Base-by-base conservation (phyloP, 1,140 invertebrate genomes). In the Caerostris darwini region DNA sequence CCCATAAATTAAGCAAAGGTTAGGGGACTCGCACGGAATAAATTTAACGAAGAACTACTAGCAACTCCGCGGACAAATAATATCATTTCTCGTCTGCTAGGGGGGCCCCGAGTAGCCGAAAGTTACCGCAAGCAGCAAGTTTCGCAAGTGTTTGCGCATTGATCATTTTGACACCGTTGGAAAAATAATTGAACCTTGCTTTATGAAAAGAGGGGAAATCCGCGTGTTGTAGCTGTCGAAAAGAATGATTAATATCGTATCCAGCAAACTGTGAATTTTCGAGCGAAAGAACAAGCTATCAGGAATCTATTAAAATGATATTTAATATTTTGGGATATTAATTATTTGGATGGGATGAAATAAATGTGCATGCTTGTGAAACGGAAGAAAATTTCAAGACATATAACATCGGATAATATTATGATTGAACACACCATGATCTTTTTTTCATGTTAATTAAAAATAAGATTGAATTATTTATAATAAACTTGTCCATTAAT, bases 101-200 rank as follows among this genome's bases (percentile, higher is more conserved):
- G 12, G 61, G 61, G 17, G 17, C 61, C 17, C 12, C 8, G 61
- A 64, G 17, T 10, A 12, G 71, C 3, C 71, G 53, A 77, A 77
- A 77, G 71, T 77, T 77, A 77, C 19, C 8, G 34, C 71, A 50
- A 34, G 34, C 34, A 53, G 19, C 59, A 64, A 10, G 64, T 64
- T 88, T 85, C 19, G n/a, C 2, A 19, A 3, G 19, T 3, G n/a
- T 7, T n/a, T 7, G 14, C 7, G 2, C 59, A 88, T 88, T 34
- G 53, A 88, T 88, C 86, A 88, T 88, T 61, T 53, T 88, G 86
- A 64, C 86, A 88, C 86, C 54, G 8, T 19, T 8, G n/a, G 54
- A 64, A 34, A 88, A 88, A 88, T 88, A 88, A 88, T 64, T 64
- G 59, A 88, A 59, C n/a, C 34, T 34, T 64, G 58, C 61, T 34